Evolutionary conservation across 2,113 vertebrate species (phyloP), one percentile per base, ranked within the genome.

Genomic region (Lanius collurio): DNA sequence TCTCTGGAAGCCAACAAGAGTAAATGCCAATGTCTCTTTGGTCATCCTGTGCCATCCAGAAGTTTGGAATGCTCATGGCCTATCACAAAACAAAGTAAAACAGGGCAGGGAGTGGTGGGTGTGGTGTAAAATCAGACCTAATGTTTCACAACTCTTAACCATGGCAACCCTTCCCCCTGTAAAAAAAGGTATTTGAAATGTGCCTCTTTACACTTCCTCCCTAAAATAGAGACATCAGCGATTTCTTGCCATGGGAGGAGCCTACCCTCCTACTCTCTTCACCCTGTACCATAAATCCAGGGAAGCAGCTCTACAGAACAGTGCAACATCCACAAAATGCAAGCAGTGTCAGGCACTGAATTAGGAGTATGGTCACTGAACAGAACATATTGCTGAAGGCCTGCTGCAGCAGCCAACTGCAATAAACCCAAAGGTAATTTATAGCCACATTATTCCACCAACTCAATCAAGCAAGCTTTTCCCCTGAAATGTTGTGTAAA

Each of bases 391-490:
- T 50, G 65, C 59, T 91, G 9, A 92, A 94, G 64, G 92, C 42
- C 50, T 0, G 0, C 56, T 49, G 42, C 53, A 44, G 71, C 83
- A 90, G 81, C 60, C 83, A 80, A 37, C 41, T 85, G 87, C 83
- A 87, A 76, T 82, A 93, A 95, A 67, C 44, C 20, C 69, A 74
- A n/a, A 83, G 65, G 53, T 50, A 90, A 91, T 87, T 94, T 94
- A 90, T 11, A 84, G 55, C 50, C 47, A 35, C 60, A 15, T 93
- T 83, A 86, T 80, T 79, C 59, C 18, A 63, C 65, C 83, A 84
- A 55, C 44, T 89, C 77, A 87, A 80, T 9, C 75, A 83, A 91
- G 71, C 22, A 59, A 75, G 67, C 26, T 75, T 89, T 94, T 75
- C 69, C 74, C 63, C 70, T 77, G 71, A 65, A 95, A 28, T 30